Evolutionary conservation across 2,888 invertebrate species (phyloP), one percentile per base, ranked within the genome.

Genomic region (Melanargia galathea): DNA sequence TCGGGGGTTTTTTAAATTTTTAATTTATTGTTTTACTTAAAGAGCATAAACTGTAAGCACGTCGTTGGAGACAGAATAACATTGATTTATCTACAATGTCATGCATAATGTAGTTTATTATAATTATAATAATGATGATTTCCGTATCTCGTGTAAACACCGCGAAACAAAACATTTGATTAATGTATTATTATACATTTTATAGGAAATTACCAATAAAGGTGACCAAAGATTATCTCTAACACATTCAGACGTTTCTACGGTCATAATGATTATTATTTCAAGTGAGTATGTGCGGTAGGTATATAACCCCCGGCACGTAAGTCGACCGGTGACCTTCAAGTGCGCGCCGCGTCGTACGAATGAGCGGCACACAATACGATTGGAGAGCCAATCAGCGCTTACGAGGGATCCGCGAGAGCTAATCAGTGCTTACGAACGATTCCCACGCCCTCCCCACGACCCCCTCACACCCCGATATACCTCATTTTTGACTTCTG

Each of bases 101-200:
- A 70, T 62, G 64, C 63, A 70, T 72, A 71, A 71, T 70, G 71
- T 62, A 56, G 43, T 60, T 66, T 48, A 71, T 72, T 66, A 69
- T 69, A 52, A 52, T 52, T 66, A 71, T 68, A 77, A 77, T 79
- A 79, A 79, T 75, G 64, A 80, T 82, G 64, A 80, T 82, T 85
- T 87, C 87, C 87, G 81, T 78, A 75, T 79, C 73, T 65, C 65
- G 70, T 4, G 72, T 82, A 84, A 84, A 82, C 78, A 81, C 11
- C 70, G 63, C 60, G 68, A 74, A 78, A 84, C 80, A 83, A 81
- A 83, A 82, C 80, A 82, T 66, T 76, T 66, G 76, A 78, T 79
- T 79, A 78, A 46, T 58, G 66, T 68, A 64, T 54, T 68, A 64
- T 54, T 60, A 69, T 73, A 72, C 18, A 18, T 43, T 8, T 13